A percentile compares a stretch with the other conserved stretches of the same genome.
Conservation (phyloP, 2,797 vertebrate species). For the Tokudaia tokunoshimensis region DNA sequence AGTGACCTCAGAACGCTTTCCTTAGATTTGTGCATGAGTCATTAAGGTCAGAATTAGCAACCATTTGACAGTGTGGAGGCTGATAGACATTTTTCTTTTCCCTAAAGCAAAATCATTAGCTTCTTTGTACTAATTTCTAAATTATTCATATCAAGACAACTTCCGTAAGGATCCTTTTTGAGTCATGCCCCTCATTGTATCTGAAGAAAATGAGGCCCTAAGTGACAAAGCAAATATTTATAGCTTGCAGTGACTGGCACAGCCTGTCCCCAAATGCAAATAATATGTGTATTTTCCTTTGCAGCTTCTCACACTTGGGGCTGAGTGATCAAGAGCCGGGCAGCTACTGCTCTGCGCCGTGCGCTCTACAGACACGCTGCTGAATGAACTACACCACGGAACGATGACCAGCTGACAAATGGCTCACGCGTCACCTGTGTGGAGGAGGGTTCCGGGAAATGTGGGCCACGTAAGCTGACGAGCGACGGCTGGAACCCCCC, state of each 20-base stretch:
- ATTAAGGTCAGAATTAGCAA: neutral
- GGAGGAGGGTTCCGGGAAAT: neutral
- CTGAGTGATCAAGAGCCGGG: neutral
- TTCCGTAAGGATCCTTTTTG: constrained; percentile 25
- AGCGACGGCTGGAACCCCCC: neutral
- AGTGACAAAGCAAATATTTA: neutral
- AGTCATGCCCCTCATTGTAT: neutral
- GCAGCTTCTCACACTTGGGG: neutral
- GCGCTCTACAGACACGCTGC: neutral
- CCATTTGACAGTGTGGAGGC: neutral
- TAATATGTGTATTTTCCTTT: neutral
- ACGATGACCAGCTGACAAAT: neutral
- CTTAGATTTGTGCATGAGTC: neutral
- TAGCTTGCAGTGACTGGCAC: neutral
- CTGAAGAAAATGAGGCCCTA: constrained; percentile 10
- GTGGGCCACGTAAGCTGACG: neutral
- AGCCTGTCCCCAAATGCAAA: neutral
- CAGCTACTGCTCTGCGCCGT: neutral
- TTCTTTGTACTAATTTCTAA: constrained; percentile 37
- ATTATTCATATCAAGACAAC: neutral
- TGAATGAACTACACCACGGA: neutral
- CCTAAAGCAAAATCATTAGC: constrained; percentile 33
- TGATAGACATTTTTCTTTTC: neutral
- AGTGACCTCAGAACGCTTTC: neutral
- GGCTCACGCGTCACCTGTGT: neutral